phyloP scores from a whole-genome alignment of 2,888 invertebrate species.

The Nowickia ferox region DNA sequence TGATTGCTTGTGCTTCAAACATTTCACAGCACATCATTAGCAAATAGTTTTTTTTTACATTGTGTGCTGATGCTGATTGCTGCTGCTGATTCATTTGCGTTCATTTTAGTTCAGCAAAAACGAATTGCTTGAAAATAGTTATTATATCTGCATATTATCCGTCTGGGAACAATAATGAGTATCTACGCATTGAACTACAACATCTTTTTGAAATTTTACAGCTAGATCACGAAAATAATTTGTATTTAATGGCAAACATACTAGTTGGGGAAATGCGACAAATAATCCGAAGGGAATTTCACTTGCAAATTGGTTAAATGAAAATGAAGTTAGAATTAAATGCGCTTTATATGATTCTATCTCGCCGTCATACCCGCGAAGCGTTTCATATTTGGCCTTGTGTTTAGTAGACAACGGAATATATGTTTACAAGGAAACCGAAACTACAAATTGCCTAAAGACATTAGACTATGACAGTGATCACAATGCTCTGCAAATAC shows the following conservation, averaged over 20 bases:
- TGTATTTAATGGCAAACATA: slow-evolving; percentile 24
- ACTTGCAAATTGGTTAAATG: slow-evolving; percentile 4
- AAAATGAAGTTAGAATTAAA: slow-evolving; percentile 18
- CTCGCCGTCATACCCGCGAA: slow-evolving; percentile 7
- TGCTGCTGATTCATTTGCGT: too few species aligned
- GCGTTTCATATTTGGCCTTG: slow-evolving; percentile 24
- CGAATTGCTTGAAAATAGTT: too few species aligned
- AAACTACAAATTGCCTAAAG: slow-evolving; percentile 8
- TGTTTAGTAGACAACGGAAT: slow-evolving; percentile 26
- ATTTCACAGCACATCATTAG: too few species aligned
- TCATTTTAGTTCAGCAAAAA: too few species aligned
- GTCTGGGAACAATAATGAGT: too few species aligned
- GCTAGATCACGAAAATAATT: slow-evolving; percentile 9
- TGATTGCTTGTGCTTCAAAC: too few species aligned
- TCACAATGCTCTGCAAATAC: slow-evolving; percentile 7
- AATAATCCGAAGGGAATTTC: slow-evolving; percentile 16
- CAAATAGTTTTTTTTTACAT: too few species aligned
- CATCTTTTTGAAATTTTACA: slow-evolving; percentile 3
- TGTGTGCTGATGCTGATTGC: too few species aligned
- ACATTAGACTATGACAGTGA: slow-evolving; percentile 18
- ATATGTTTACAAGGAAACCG: slow-evolving; percentile 2
- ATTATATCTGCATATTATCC: too few species aligned
- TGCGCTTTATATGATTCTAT: slow-evolving; percentile 16
- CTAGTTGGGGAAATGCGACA: slow-evolving; percentile 10
- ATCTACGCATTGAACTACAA: slow-evolving; percentile 8